phyloP scores from a whole-genome alignment of 2,797 vertebrate genomes.

The Pseudochirops corinnae region DNA sequence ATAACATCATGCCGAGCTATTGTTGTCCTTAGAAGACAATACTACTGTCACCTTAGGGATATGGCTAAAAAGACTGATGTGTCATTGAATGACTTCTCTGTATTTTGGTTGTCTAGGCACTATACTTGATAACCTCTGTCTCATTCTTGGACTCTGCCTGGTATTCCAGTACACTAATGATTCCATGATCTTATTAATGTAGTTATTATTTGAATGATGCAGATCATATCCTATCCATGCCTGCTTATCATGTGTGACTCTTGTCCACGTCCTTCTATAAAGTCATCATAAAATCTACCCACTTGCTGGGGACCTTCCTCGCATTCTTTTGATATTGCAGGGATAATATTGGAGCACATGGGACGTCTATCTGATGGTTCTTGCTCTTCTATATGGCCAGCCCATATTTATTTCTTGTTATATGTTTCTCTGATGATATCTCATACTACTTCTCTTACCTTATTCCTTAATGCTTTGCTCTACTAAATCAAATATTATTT shows the following conservation, averaged over 20 bases:
- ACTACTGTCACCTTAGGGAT: neutral
- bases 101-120: neutral
- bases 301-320: neutral
- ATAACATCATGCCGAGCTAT: neutral
- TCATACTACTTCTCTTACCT: neutral
- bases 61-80: neutral
- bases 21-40: neutral
- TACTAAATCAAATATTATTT: neutral
- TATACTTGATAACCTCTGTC: neutral
- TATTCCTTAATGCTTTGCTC: neutral
- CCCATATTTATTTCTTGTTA: neutral
- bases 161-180: neutral
- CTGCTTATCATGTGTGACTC: neutral
- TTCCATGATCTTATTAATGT: neutral
- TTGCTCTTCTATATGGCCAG: neutral
- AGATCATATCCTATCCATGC: neutral
- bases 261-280: neutral
- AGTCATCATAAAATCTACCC: neutral
- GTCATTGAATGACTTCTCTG: neutral
- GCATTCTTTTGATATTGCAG: neutral
- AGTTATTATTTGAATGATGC: neutral
- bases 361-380: neutral
- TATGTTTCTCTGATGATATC: neutral
- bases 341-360: neutral
- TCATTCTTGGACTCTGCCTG: neutral